Evolutionary conservation across 2,888 invertebrate species (phyloP).

Genomic region (Alcis repandata): DNA sequence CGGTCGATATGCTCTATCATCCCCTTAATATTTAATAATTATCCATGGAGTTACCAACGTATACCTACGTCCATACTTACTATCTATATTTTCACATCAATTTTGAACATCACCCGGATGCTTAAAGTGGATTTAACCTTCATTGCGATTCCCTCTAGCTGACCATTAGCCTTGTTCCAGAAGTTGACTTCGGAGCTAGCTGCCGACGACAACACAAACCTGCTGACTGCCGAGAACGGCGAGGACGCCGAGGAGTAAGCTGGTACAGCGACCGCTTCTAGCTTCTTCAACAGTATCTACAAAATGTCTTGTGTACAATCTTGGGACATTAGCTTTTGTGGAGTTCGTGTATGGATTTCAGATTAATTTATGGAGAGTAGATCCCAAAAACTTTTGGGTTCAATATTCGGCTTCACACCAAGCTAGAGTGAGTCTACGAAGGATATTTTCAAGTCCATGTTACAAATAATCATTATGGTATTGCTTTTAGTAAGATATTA

Average conservation of each 20-base stretch:
- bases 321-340: slow-evolving; percentile 33
- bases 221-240: slow-evolving; percentile 80
- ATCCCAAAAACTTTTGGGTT: not conserved
- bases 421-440: not conserved
- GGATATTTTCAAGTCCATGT: not conserved
- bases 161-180: slow-evolving; percentile 62
- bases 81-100: not conserved
- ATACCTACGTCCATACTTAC: too few relatives aligned
- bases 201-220: slow-evolving; percentile 81
- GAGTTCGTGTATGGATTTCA: not conserved
- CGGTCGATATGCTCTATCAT: too few relatives aligned
- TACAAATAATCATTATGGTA: not conserved
- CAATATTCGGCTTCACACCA: not conserved
- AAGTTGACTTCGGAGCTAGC: slow-evolving; percentile 78
- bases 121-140: not conserved
- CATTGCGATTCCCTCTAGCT: not conserved
- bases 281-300: slow-evolving; percentile 60
- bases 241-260: slow-evolving; percentile 80
- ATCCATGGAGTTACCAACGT: too few relatives aligned
- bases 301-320: slow-evolving; percentile 68
- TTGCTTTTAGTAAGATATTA: not conserved
- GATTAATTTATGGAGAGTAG: not conserved
- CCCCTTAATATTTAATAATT: too few relatives aligned
- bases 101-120: not conserved
- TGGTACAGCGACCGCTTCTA: slow-evolving; percentile 53